Evolutionary conservation across 2,797 vertebrate species (phyloP).

Genomic region (Carcharodon carcharias): DNA sequence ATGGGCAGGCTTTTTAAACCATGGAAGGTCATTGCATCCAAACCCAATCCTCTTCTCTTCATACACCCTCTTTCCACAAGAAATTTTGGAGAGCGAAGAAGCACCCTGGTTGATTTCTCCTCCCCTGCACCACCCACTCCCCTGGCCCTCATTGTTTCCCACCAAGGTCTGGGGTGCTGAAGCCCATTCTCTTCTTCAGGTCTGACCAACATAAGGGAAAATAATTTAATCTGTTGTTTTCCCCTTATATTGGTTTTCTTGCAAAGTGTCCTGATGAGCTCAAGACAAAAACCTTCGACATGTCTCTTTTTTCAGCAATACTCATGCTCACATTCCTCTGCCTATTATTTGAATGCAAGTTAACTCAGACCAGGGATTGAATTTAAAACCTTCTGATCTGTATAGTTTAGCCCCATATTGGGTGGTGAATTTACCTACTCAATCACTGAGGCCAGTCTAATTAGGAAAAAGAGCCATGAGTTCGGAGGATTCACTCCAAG

Average conservation of each 20-base stretch:
- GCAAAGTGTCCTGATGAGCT: too few relatives aligned
- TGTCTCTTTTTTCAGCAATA: too few relatives aligned
- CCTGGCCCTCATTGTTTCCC: background rate
- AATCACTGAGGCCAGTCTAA: background rate
- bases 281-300: too few relatives aligned
- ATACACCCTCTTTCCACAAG: background rate
- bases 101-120: background rate
- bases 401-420: background rate
- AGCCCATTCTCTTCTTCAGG: background rate
- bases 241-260: too few relatives aligned
- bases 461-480: background rate
- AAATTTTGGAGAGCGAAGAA: background rate
- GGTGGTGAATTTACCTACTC: background rate
- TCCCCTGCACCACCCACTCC: too few relatives aligned
- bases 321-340: too few relatives aligned
- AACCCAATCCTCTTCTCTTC: background rate
- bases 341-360: too few relatives aligned
- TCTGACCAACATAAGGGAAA: too few relatives aligned
- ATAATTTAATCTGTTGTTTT: too few relatives aligned
- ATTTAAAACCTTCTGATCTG: background rate
- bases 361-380: too few relatives aligned
- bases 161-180: background rate
- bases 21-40: background rate
- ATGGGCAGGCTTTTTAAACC: background rate
- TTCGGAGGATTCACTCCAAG: background rate